Evolutionary conservation across 2,888 invertebrate genomes (phyloP), one percentile per base, ranked within the genome.

Genomic region (Homarus gammarus): DNA sequence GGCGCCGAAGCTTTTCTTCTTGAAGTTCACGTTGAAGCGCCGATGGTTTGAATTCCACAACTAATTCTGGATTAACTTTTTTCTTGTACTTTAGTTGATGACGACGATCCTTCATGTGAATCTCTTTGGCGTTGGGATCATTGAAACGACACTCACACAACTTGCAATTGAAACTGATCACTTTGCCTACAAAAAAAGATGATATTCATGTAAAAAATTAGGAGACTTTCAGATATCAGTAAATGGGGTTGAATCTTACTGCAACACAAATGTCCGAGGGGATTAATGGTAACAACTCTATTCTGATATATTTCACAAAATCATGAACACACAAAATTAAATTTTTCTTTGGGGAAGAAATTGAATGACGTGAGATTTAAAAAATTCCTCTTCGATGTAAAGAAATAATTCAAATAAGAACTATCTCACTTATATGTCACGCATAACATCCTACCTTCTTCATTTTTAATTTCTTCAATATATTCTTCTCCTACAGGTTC

Each of bases 101-200:
- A 15, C 99, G 95, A 40, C 99, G 96, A 61, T 99, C 99, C 94
- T 99, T 99, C 97, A 99, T 98, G 94, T 99, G 99, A 98, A 99
- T 99, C 94, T 99, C 99, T 95, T 99, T 99, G 93, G 99, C 99
- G 94, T 99, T 99, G 86, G 99, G 99, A 95, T 99, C 99, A 94
- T 99, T 99, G 95, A 99, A 99, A 93, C 98, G 97, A 95, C 99
- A 99, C 94, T 99, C 99, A 94, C 99, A 99, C 36, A 99, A 95
- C 94, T 99, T 99, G 95, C 99, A 99, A 95, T 98, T 98, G 95
- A 99, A 99, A 94, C 97, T 97, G 92, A 99, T 96, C 89, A 95
- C 94, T 93, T 95, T 96, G 96, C 95, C 95, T 95, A 92, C 51
- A 93, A 93, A n/a, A 84, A 6, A 87, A 10, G 31, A 82, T 61